Base-by-base conservation (phyloP, 2,113 vertebrate genomes). In the Myodes glareolus region DNA sequence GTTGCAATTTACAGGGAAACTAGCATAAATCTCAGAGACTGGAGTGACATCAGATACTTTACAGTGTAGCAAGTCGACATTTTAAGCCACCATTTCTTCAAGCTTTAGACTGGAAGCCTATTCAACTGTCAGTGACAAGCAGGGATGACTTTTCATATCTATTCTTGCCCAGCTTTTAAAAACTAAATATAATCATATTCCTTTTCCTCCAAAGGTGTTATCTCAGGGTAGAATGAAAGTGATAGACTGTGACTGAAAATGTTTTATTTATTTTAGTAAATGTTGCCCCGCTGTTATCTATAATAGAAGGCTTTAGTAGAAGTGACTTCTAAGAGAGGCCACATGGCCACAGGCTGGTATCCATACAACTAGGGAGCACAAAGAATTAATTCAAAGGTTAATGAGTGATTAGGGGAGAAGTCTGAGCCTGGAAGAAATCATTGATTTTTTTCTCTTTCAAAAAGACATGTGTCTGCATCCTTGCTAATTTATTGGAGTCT, bases 121-220 rank as follows among this genome's bases (percentile, higher is more conserved):
- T 72, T 90, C 89, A 95, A 77, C 85, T 94, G 85, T 82, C 89
- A 90, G 45, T 72, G 92, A 92, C 91, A 92, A 97, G 55, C 52
- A 67, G 65, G 4, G 84, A 52, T 95, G 73, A 90, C 61, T 90
- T 95, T 90, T 67, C 75, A 14, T 68, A 92, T 73, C 68, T 95
- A 55, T 87, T 92, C 78, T 92, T 92, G 3, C 61, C 45, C 80
- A 84, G 23, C 63, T 95, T 95, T 90, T 33, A 58, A 27, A 65
- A 91, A 42, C 45, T 33, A 67, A 88, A 63, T 17, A 84, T 19
- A n/a, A 92, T 80, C 58, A n/a, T 80, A 68, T 85, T 77, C 8
- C 67, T 91, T 73, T 73, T 78, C 52, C 36, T 80, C 47, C 87
- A 42, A 76, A 88, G 21, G 78, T 84, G 23, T 88, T 55, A 9